phyloP scores from a whole-genome alignment of 2,113 vertebrate genomes.

The Channa argus region DNA sequence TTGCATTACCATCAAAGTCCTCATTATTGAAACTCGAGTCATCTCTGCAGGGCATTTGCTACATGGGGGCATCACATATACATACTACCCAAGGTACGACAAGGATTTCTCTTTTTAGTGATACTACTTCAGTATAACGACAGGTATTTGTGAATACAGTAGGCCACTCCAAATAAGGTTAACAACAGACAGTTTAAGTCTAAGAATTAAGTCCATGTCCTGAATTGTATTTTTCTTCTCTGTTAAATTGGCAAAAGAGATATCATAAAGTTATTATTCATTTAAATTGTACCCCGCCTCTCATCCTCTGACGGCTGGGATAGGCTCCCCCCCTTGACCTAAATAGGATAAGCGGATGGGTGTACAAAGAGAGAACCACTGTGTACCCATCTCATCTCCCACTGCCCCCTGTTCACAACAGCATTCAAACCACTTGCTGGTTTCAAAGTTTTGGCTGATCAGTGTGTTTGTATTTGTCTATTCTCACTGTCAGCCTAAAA shows the following conservation, averaged over 20 bases:
- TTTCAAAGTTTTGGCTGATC: no score
- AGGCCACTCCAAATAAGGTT: not conserved
- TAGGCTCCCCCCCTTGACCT: no score
- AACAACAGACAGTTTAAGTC: not conserved
- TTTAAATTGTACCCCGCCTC: no score
- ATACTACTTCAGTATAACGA: not conserved
- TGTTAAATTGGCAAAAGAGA: no score
- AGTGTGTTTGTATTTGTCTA: not conserved
- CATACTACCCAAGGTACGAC: slow-evolving; percentile 22
- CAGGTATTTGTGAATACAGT: not conserved
- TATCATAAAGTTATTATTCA: no score
- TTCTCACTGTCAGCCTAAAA: slow-evolving; percentile 43
- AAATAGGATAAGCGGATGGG: no score
- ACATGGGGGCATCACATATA: slow-evolving; percentile 7
- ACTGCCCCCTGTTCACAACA: no score
- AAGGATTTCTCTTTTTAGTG: slow-evolving; percentile 7
- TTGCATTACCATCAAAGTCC: slow-evolving; percentile 57
- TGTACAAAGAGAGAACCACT: not conserved
- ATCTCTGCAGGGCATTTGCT: slow-evolving; percentile 40
- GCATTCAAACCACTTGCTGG: no score
- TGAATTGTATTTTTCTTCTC: not conserved
- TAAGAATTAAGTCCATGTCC: not conserved
- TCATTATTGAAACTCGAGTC: slow-evolving; percentile 56
- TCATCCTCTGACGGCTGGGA: no score
- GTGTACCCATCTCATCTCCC: not conserved